These are phyloP conservation scores for Canis aureus DNA, from an alignment of 2,113 vertebrate species.

Conservation along the genomic window DNA sequence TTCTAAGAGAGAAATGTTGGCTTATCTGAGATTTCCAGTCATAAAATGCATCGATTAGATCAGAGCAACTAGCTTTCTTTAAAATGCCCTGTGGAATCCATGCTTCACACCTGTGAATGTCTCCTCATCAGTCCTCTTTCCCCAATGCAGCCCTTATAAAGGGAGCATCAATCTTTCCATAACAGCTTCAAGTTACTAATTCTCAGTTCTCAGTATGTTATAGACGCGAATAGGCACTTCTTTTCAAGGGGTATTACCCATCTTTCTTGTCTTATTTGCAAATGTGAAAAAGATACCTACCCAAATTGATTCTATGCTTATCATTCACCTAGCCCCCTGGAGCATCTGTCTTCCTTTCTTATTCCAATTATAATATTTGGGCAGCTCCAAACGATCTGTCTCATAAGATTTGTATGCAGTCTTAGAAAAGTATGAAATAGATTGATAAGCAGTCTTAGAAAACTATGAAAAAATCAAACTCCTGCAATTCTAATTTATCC, in stretches of 20 bases:
- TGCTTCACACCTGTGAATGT: neutral
- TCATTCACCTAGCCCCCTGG: neutral
- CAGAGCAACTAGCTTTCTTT: slow-evolving; percentile 55
- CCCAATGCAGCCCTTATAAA: neutral
- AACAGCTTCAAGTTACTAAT: neutral
- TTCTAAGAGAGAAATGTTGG: slow-evolving; percentile 67
- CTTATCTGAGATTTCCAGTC: slow-evolving; percentile 78
- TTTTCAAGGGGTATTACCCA: neutral
- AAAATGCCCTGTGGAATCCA: slow-evolving; percentile 51
- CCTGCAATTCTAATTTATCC: neutral
- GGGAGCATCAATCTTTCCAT: neutral
- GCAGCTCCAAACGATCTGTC: neutral
- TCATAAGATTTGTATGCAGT: neutral
- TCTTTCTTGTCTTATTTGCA: neutral
- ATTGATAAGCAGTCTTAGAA: neutral
- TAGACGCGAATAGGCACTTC: neutral
- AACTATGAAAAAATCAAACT: slow-evolving; percentile 6
- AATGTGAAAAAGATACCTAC: neutral
- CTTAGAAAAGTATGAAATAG: neutral
- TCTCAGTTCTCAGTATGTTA: neutral
- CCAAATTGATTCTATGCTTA: neutral
- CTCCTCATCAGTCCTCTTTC: neutral
- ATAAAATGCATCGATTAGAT: slow-evolving; percentile 67
- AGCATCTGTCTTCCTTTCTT: neutral
- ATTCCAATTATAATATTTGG: neutral